phyloP scores from a whole-genome alignment of 2,797 vertebrate genomes.

The Paramormyrops hopkinsi region DNA sequence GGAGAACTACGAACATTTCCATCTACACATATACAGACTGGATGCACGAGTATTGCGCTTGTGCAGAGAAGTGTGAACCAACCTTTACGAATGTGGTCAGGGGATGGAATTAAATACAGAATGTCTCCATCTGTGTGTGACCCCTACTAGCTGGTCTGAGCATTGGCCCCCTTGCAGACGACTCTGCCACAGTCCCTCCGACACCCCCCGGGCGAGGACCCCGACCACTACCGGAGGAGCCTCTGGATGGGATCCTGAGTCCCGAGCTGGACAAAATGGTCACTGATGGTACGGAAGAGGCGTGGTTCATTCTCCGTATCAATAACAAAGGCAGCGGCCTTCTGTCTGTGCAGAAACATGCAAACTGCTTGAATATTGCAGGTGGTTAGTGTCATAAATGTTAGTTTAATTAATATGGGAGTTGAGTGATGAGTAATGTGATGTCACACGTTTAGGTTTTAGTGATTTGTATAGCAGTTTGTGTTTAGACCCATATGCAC shows the following conservation, averaged over 20 bases:
- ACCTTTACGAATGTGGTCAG: not conserved
- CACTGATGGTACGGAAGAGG: constrained; percentile 82
- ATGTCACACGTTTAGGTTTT: not conserved
- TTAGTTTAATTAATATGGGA: not conserved
- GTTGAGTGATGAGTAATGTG: not conserved
- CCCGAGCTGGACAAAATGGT: constrained; percentile 98
- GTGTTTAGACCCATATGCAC: not conserved
- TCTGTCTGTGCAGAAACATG: not conserved
- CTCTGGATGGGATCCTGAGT: constrained; percentile 90
- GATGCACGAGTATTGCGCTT: not conserved
- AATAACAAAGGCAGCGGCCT: not conserved
- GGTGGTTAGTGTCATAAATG: not conserved
- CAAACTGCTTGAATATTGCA: not conserved
- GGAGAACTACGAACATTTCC: not conserved
- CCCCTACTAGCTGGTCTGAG: constrained; percentile 78
- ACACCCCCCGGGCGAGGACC: constrained; percentile 66
- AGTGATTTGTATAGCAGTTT: not conserved
- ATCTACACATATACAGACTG: not conserved
- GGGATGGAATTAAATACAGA: not conserved
- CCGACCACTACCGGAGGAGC: constrained; percentile 80
- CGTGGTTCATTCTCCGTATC: not conserved
- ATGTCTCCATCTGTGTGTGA: not conserved
- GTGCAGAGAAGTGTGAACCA: not conserved
- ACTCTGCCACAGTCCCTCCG: constrained; percentile 68
- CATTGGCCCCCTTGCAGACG: constrained; percentile 71